phyloP scores from a whole-genome alignment of 2,797 vertebrate species.

The Fringilla coelebs region DNA sequence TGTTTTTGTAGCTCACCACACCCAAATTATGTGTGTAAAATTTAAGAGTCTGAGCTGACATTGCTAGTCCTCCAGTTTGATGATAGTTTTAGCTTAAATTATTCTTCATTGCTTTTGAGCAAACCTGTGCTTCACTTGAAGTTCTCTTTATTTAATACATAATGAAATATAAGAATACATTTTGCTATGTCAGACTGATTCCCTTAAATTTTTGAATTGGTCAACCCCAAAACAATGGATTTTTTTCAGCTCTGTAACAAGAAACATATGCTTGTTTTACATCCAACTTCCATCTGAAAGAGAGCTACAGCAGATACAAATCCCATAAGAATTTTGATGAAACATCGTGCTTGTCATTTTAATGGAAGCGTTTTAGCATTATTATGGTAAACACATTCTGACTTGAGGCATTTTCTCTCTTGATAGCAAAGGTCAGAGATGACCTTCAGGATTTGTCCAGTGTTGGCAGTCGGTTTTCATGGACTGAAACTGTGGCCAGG shows the following conservation, averaged over 20 bases:
- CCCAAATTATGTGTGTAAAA: neutral
- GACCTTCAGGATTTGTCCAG: neutral
- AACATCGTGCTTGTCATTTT: constrained; percentile 5
- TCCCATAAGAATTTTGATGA: neutral
- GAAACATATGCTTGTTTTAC: constrained; percentile 57
- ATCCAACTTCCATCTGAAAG: constrained; percentile 25
- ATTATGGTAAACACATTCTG: constrained; percentile 7
- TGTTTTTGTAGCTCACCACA: neutral
- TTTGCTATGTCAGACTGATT: constrained; percentile 26
- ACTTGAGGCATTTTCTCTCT: neutral
- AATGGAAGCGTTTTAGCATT: neutral
- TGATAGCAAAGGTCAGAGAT: neutral
- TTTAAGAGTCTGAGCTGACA: neutral
- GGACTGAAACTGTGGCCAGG: neutral
- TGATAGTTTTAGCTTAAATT: neutral
- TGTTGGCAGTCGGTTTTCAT: fast-evolving
- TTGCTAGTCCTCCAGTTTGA: neutral
- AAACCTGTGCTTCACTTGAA: neutral
- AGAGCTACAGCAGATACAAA: constrained; percentile 25
- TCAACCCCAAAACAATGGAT: constrained; percentile 31
- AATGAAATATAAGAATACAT: neutral
- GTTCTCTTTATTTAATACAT: neutral
- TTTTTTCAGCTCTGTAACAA: constrained; percentile 35
- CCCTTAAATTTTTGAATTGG: constrained; percentile 38
- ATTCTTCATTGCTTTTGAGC: neutral